Conservation (phyloP, 1,140 invertebrate species). For the Temnothorax nylanderi region DNA sequence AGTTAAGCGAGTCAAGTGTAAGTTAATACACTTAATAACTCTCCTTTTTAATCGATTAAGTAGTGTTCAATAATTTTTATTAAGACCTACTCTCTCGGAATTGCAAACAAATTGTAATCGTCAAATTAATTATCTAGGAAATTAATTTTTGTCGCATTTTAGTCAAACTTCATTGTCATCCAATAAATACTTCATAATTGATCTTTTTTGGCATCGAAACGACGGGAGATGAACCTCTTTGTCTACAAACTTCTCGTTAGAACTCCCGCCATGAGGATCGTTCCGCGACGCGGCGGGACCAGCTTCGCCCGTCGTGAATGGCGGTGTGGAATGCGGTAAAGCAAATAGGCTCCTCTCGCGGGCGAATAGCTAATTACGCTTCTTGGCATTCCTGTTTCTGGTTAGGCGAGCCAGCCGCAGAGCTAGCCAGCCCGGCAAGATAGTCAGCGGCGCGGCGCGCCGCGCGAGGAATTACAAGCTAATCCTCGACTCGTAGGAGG, state of each 20-base stretch:
- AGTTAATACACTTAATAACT: background rate
- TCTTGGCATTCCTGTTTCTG: slow-evolving; percentile 85
- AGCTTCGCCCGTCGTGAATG: slow-evolving; percentile 74
- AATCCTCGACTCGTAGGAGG: slow-evolving; percentile 84
- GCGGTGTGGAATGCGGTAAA: slow-evolving; percentile 83
- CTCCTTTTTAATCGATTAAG: background rate
- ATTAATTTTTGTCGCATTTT: background rate
- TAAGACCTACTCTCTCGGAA: no score
- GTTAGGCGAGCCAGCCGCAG: slow-evolving; percentile 75
- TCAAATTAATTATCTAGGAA: background rate
- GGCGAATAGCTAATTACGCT: slow-evolving; percentile 85
- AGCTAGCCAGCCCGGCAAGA: slow-evolving; percentile 2
- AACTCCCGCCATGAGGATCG: slow-evolving; percentile 34
- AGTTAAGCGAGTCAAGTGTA: background rate
- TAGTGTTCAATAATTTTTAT: background rate
- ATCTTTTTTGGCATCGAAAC: background rate
- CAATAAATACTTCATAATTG: background rate
- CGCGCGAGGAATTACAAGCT: slow-evolving; percentile 82
- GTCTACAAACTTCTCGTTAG: slow-evolving; percentile 46
- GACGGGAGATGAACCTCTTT: slow-evolving; percentile 24
- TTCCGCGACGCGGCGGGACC: slow-evolving; percentile 53
- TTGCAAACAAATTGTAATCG: background rate
- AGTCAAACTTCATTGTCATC: background rate
- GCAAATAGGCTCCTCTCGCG: slow-evolving; percentile 82
- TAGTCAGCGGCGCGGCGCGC: slow-evolving; percentile 24